Evolutionary conservation across 2,888 invertebrate species (phyloP), one percentile per base, ranked within the genome.

Genomic region (Drosophila kokeensis): DNA sequence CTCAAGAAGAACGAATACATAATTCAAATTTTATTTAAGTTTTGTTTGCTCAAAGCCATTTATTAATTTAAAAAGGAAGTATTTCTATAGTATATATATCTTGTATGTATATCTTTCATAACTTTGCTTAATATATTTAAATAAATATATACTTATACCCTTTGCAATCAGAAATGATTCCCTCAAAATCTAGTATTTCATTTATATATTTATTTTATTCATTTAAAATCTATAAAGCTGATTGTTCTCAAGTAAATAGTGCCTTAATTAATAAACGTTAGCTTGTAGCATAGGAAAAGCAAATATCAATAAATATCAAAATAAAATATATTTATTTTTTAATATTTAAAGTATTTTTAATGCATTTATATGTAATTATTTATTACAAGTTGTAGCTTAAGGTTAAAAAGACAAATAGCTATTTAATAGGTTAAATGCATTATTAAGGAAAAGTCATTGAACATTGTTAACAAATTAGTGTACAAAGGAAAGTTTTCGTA

Each of bases 401-500:
- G 18, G 15, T n/a, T 24, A 15, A 65, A 53, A 45, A 40, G 27
- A 11, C 11, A 42, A 21, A 6, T 42, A 6, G 11, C 21, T 6
- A 1, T 21, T 2, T 11, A 42, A 42, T n/a, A 11, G 64, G 36
- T 30, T 69, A 69, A 58, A 32, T 45, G 58, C 54, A 57, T 40
- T 54, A 54, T 30, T 34, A 55, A 32, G 45, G 30, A 38, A 59
- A 34, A 29, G 6, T 49, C 18, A 38, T 24, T 18, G 18, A n/a
- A 58, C 58, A 50, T 29, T 50, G 38, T 68, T 40, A 45, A 15
- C 24, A 57, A 50, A 57, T 50, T 36, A 10, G 32, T 45, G 4
- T 6, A 13, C 18, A 32, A 34, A 34, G 59, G 52, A 71, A 70
- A 71, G 42, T 49, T 50, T 40, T 21, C n/a, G 55, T 36, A 40